Evolutionary conservation across 2,888 invertebrate species (phyloP).

Genomic region (Junonia oenone): DNA sequence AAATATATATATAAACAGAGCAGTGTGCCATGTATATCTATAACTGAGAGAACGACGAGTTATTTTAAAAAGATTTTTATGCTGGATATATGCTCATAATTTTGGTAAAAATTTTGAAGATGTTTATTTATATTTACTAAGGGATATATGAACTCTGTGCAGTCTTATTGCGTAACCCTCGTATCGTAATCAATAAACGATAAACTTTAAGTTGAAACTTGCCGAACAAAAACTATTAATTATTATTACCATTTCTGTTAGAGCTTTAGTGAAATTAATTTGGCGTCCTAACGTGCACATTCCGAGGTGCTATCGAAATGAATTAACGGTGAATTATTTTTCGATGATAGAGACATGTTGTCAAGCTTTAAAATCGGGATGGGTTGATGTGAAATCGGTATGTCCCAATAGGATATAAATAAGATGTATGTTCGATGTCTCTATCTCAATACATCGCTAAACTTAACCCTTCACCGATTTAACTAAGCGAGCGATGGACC

Average conservation of each 20-base stretch:
- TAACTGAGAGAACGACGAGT: slow-evolving; percentile 61
- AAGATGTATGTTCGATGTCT: slow-evolving; percentile 2
- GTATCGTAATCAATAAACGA: neutral
- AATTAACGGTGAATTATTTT: neutral
- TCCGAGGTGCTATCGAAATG: slow-evolving; percentile 80
- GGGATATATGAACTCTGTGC: slow-evolving; percentile 51
- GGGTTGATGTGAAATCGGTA: neutral
- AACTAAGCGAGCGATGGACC: slow-evolving; percentile 28
- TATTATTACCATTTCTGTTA: slow-evolving; percentile 13
- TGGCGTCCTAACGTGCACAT: slow-evolving; percentile 75
- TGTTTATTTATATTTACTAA: slow-evolving; percentile 73
- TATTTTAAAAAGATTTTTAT: slow-evolving; percentile 71
- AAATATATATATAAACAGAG: slow-evolving; percentile 62
- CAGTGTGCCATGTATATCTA: slow-evolving; percentile 74
- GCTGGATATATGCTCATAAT: slow-evolving; percentile 77
- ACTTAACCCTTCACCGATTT: slow-evolving; percentile 6
- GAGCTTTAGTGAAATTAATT: slow-evolving; percentile 25
- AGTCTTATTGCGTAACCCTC: slow-evolving; percentile 36
- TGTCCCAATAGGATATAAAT: neutral
- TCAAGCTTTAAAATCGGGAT: neutral
- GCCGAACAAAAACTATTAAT: slow-evolving; percentile 15
- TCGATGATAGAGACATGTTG: slow-evolving; percentile 9
- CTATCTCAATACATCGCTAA: slow-evolving; percentile 11
- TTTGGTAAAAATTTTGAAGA: slow-evolving; percentile 75
- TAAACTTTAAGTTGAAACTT: slow-evolving; percentile 8